Conservation (phyloP, 2,888 invertebrate genomes). For the Pediacus dermestoides region DNA sequence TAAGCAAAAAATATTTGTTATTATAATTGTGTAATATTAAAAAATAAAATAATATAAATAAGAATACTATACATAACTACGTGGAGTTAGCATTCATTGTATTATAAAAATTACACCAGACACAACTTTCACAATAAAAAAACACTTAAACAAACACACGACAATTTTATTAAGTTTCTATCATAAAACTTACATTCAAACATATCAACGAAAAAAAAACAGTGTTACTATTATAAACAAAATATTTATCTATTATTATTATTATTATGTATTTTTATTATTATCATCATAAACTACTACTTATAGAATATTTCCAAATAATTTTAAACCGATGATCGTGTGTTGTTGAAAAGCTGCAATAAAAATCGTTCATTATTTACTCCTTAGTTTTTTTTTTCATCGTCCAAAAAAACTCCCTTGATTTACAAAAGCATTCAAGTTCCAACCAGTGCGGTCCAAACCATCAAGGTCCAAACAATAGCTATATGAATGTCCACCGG, state of each 20-base stretch:
- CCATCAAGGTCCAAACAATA: constrained; percentile 42
- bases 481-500: constrained; percentile 34
- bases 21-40: constrained; percentile 45
- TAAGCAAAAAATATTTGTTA: constrained; percentile 44
- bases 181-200: no score
- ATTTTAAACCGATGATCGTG: constrained; percentile 40
- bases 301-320: no score
- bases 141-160: constrained; percentile 14
- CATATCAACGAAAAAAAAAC: no score
- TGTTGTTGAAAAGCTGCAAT: constrained; percentile 48
- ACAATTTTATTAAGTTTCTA: no score
- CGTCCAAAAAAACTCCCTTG: constrained; percentile 8
- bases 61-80: constrained; percentile 28
- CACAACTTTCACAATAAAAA: no score
- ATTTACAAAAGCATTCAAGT: background rate
- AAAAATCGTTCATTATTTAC: constrained; percentile 51
- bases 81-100: constrained; percentile 35
- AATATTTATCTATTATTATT: no score
- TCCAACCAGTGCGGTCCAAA: constrained; percentile 35
- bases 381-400: constrained; percentile 25
- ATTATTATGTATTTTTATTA: no score
- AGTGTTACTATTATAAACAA: no score
- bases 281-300: no score
- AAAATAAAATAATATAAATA: constrained; percentile 32
- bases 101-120: constrained; percentile 30